Evolutionary conservation across 1,140 invertebrate genomes (phyloP).

Genomic region (Chironomus striatipennis): DNA sequence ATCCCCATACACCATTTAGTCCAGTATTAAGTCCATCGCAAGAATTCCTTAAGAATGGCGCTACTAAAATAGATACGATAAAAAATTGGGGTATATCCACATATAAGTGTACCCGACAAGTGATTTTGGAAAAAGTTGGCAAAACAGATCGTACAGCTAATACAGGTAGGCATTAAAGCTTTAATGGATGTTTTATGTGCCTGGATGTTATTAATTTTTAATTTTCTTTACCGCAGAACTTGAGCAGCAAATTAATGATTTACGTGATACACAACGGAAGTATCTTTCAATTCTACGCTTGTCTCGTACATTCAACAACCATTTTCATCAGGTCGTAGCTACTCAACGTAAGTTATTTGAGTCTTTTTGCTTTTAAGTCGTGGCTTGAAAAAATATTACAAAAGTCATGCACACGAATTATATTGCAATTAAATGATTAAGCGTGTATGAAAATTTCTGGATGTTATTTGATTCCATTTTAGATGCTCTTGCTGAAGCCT

Average conservation of each 20-base stretch:
- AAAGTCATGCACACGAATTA: too few species aligned
- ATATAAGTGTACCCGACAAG: conserved; percentile 92
- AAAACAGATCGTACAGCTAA: conserved; percentile 85
- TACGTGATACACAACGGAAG: conserved; percentile 89
- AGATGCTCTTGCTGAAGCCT: conserved; percentile 70
- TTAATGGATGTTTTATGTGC: background rate
- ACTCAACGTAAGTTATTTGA: conserved; percentile 54
- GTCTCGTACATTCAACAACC: conserved; percentile 71
- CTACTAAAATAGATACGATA: conserved; percentile 76
- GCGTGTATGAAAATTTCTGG: too few species aligned
- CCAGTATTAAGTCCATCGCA: conserved; percentile 45
- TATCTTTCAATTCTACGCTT: conserved; percentile 82
- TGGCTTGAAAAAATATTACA: too few species aligned
- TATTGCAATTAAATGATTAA: too few species aligned
- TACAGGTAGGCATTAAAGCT: conserved; percentile 52
- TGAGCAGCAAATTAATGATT: conserved; percentile 83
- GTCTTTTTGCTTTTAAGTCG: too few species aligned
- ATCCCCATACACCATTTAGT: conserved; percentile 35
- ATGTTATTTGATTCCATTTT: too few species aligned
- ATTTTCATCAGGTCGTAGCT: conserved; percentile 82
- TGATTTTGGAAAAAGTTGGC: conserved; percentile 89
- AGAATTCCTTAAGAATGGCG: conserved; percentile 52
- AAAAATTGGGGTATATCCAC: conserved; percentile 96
- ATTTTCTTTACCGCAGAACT: conserved; percentile 56
- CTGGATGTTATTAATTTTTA: conserved; percentile 27